Evolutionary conservation across 2,888 invertebrate genomes (phyloP).

Genomic region (Amiota communis): DNA sequence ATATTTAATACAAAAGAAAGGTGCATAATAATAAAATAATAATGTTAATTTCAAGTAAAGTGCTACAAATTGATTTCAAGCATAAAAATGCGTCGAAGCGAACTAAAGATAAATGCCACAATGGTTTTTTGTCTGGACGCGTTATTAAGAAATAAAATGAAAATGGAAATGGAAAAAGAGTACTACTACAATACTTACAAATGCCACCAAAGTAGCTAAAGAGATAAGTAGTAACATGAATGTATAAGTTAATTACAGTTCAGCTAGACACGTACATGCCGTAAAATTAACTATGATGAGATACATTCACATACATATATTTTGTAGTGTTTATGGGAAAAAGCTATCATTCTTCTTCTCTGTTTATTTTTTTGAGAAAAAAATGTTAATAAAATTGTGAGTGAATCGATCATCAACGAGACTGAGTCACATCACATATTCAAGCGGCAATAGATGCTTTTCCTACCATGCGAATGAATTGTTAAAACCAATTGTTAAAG

Average conservation of each 20-base stretch:
- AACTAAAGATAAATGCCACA: not conserved
- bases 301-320: not conserved
- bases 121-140: not conserved
- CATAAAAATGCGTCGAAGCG: constrained; percentile 43
- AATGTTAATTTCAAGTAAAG: constrained; percentile 58
- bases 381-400: no score
- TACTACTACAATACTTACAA: not conserved
- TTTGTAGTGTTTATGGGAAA: no score
- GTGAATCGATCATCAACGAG: no score
- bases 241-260: constrained; percentile 30
- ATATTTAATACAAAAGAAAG: constrained; percentile 33
- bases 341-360: no score
- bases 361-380: no score
- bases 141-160: constrained; percentile 42
- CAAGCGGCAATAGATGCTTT: no score
- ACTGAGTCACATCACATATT: no score
- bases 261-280: constrained; percentile 18
- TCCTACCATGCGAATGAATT: no score
- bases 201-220: constrained; percentile 35
- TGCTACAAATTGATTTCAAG: constrained; percentile 63
- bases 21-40: constrained; percentile 49
- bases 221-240: not conserved
- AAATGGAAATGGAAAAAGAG: not conserved
- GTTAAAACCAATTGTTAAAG: no score
- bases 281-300: constrained; percentile 28